Evolutionary conservation across 2,888 invertebrate species (phyloP), one percentile per base, ranked within the genome.

Genomic region (Cylindroiulus punctatus): DNA sequence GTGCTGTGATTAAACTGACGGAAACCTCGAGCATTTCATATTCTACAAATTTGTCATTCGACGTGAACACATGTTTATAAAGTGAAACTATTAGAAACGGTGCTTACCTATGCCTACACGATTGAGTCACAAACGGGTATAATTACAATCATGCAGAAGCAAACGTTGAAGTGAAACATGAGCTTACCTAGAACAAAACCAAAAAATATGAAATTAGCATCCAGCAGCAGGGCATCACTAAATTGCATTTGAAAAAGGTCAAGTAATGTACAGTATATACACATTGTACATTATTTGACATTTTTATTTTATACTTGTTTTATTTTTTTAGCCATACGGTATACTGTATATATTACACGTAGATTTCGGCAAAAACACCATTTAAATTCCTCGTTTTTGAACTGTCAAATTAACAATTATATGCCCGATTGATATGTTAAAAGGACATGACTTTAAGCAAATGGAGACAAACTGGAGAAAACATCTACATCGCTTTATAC

Each of bases 61-160:
- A 47, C 1, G 47, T 47, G 36, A 36, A 36, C 7, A 36, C 36
- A 7, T 47, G 3, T 47, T 4, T 47, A 3, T 17, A 44, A 44
- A 47, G 47, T 17, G 44, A 47, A 10, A 47, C n/a, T n/a, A 19
- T 17, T n/a, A 52, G 17, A 52, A 52, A 14, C 19, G 4, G n/a
- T 57, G 57, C 57, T 57, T 57, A 57, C 57, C 57, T 57, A 57
- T n/a, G 19, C 57, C 57, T 57, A 57, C n/a, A n/a, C 22, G 57
- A 57, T n/a, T 19, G 5, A n/a, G 57, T 5, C 57, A 3, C 57
- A n/a, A 14, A 52, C 17, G 14, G 52, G n/a, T 7, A 36, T 36
- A 4, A 36, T 36, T 36, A 36, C 36, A n/a, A n/a, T n/a, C 17
- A n/a, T 8, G 57, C 3, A 57, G 22, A n/a, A 2, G 7, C 7